Evolutionary conservation across 37 sponge, comb jelly and placozoan genomes (phyloP).

Genomic region (Beroe forskalii): DNA sequence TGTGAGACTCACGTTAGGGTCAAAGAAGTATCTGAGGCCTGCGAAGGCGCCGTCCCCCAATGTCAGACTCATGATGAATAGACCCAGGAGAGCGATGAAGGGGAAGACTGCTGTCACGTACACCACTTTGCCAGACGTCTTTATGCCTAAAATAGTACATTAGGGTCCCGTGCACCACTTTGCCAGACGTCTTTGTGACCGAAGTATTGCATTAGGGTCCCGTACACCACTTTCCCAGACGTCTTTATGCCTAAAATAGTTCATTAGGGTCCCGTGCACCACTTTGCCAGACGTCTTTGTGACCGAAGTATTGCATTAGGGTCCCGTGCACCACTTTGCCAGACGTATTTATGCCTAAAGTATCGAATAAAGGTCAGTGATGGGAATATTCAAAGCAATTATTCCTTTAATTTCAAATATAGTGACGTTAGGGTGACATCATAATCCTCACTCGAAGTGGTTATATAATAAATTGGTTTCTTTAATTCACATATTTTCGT

Average conservation of each 20-base stretch:
- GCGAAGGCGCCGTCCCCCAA: conserved; percentile 82
- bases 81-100: conserved; percentile 78
- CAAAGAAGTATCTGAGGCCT: conserved; percentile 72
- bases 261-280: conserved; percentile 90
- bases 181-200: conserved; percentile 80
- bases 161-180: conserved; percentile 93
- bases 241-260: conserved; percentile 75
- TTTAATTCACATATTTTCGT: too few species aligned
- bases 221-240: conserved; percentile 88
- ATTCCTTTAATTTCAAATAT: too few species aligned
- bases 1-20: conserved; percentile 59
- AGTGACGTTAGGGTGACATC: too few species aligned
- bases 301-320: too few species aligned
- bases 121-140: conserved; percentile 85
- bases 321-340: conserved; percentile 92
- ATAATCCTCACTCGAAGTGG: too few species aligned
- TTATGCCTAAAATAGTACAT: conserved; percentile 72
- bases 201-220: too few species aligned
- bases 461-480: too few species aligned
- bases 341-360: conserved; percentile 72
- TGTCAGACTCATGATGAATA: conserved; percentile 93
- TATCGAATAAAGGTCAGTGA: too few species aligned
- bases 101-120: conserved; percentile 95
- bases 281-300: conserved; percentile 86
- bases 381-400: too few species aligned